Conservation (phyloP, 1,140 invertebrate genomes). For the Cyphomyrmex costatus region DNA sequence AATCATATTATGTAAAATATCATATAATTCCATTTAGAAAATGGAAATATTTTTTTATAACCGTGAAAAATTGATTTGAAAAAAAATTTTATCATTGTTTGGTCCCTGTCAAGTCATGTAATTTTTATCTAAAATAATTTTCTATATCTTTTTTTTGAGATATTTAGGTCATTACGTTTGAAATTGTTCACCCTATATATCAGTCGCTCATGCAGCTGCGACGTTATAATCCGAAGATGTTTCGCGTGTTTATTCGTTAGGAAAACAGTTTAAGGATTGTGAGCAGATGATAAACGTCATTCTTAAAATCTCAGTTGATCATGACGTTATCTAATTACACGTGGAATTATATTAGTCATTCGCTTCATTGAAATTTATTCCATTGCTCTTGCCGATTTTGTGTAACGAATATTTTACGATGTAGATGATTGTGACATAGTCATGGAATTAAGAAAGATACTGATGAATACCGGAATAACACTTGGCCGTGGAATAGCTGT, state of each 20-base stretch:
- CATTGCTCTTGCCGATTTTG: not conserved
- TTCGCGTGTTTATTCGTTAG: constrained; percentile 58
- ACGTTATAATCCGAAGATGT: constrained; percentile 78
- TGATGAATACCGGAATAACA: constrained; percentile 80
- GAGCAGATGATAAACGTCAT: constrained; percentile 55
- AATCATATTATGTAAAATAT: too few relatives aligned
- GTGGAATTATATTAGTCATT: not conserved
- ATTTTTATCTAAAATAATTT: too few relatives aligned
- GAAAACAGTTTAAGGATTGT: constrained; percentile 76
- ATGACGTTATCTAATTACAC: constrained; percentile 10
- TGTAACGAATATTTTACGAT: constrained; percentile 41
- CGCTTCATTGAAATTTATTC: constrained; percentile 11
- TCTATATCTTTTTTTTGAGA: too few relatives aligned
- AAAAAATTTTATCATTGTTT: too few relatives aligned
- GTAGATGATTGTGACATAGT: constrained; percentile 80
- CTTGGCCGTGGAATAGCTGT: constrained; percentile 81
- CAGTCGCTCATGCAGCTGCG: constrained; percentile 74
- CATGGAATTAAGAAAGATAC: constrained; percentile 75
- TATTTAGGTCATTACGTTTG: too few relatives aligned
- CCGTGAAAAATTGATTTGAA: too few relatives aligned
- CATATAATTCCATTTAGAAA: too few relatives aligned
- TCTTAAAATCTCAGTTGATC: constrained; percentile 1
- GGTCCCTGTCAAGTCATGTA: too few relatives aligned
- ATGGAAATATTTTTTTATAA: too few relatives aligned
- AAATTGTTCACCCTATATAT: constrained; percentile 4